Percentiles rank a stretch among this genome's conserved stretches.
These are phyloP conservation scores for Tangara arthus DNA, from an alignment of 2,797 vertebrate species.

Conservation along the genomic window DNA sequence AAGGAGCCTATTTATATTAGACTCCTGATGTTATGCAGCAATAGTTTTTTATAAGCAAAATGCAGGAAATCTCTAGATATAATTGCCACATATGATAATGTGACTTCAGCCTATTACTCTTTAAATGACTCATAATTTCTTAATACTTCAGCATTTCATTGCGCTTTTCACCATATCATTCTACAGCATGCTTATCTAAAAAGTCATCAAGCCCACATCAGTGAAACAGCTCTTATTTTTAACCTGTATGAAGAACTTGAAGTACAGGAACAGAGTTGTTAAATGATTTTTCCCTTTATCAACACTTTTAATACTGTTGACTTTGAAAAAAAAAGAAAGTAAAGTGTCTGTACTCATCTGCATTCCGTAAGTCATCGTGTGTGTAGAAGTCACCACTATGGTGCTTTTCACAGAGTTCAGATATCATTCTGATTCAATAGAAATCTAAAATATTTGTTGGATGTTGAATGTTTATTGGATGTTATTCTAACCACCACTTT, in stretches of 20 bases:
- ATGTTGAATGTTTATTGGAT: not conserved
- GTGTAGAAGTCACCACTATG: not conserved
- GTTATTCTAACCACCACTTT: not conserved
- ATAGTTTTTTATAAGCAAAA: not conserved
- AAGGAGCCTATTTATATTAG: not conserved
- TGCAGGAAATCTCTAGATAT: not conserved
- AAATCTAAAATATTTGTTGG: not conserved
- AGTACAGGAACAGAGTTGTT: not conserved
- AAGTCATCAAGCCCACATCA: not conserved
- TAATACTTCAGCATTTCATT: not conserved
- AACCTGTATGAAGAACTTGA: not conserved
- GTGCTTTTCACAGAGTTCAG: not conserved
- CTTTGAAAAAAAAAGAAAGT: not conserved
- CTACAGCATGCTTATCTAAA: not conserved
- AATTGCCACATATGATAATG: not conserved
- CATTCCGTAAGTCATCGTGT: accelerated
- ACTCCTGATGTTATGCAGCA: not conserved
- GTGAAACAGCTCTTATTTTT: not conserved
- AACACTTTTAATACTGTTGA: not conserved
- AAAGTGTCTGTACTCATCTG: not conserved
- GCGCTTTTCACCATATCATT: not conserved
- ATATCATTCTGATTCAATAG: not conserved
- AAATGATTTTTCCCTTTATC: not conserved
- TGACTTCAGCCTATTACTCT: conserved; percentile 1
- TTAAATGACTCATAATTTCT: not conserved